Percentiles rank a stretch among this genome's conserved stretches.
Evolutionary conservation across 1,140 invertebrate species (phyloP).

Genomic region (Penaeus chinensis): DNA sequence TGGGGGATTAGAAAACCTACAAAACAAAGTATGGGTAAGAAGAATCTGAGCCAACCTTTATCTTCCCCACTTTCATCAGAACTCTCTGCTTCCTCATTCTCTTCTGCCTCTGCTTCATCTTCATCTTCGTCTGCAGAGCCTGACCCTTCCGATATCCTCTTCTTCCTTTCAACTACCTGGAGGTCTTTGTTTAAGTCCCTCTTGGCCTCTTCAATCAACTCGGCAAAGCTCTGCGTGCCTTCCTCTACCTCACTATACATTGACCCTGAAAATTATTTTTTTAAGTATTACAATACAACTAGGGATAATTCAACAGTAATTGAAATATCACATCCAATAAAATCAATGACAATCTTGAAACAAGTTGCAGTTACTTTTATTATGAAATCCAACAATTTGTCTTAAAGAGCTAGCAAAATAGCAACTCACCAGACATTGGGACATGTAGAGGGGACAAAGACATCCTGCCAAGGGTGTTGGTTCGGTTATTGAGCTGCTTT

Average conservation of each 20-base stretch:
- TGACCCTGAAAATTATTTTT: conserved; percentile 44
- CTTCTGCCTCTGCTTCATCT: conserved; percentile 70
- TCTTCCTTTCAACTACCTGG: conserved; percentile 69
- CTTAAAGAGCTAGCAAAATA: neutral
- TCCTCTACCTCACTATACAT: conserved; percentile 60
- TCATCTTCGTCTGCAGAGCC: conserved; percentile 70
- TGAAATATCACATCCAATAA: neutral
- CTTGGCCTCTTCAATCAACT: conserved; percentile 77
- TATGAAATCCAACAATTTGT: conserved; percentile 29
- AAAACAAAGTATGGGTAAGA: conserved; percentile 10
- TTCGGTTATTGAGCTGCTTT: conserved; percentile 69
- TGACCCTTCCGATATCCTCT: conserved; percentile 65
- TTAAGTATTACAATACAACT: too few species aligned
- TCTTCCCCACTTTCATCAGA: conserved; percentile 64
- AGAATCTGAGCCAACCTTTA: conserved; percentile 52
- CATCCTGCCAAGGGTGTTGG: conserved; percentile 64
- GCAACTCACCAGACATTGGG: conserved; percentile 56
- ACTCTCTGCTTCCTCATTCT: conserved; percentile 65
- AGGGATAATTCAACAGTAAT: too few species aligned
- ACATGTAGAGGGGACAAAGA: conserved; percentile 65
- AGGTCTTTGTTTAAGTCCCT: conserved; percentile 74
- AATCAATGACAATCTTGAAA: neutral
- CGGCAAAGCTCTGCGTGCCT: conserved; percentile 62
- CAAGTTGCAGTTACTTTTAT: too few species aligned
- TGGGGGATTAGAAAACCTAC: conserved; percentile 65